Percentiles rank a stretch among this genome's conserved stretches.
Evolutionary conservation across 2,113 vertebrate species (phyloP).

Genomic region (Catharus minimus): DNA sequence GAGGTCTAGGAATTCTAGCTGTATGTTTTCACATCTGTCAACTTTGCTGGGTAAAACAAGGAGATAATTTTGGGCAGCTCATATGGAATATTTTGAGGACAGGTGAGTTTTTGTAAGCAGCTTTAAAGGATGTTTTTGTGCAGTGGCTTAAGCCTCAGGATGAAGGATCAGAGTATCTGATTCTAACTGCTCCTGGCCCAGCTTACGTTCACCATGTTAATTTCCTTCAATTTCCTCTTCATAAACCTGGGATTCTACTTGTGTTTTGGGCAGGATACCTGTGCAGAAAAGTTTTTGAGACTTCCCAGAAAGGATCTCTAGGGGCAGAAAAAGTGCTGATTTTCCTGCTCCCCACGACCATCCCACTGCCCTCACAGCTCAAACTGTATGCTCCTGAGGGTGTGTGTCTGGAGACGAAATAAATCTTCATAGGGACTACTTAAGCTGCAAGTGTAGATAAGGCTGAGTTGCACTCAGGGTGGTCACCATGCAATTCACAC

Average conservation of each 20-base stretch:
- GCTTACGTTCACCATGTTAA: background rate
- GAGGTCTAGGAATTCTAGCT: background rate
- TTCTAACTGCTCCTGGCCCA: background rate
- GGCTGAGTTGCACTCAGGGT: background rate
- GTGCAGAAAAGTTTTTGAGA: background rate
- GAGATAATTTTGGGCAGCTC: too few species aligned
- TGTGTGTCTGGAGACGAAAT: background rate
- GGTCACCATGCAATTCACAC: fast-evolving
- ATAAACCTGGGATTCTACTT: background rate
- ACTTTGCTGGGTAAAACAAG: background rate
- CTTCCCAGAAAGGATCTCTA: background rate
- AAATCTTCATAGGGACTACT: background rate
- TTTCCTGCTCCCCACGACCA: background rate
- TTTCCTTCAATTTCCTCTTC: background rate
- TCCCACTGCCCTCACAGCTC: background rate
- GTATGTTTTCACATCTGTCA: background rate
- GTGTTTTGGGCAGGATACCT: background rate
- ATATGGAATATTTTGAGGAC: background rate
- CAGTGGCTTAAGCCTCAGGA: background rate
- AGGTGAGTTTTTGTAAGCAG: background rate
- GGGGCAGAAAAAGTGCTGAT: background rate
- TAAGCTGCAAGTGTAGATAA: background rate
- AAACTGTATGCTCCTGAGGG: background rate
- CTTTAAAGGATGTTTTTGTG: background rate
- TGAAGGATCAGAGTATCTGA: background rate